Percentiles rank a stretch among this genome's conserved stretches.
Conservation (phyloP, 1,140 invertebrate genomes). For the Trichonephila clavata region DNA sequence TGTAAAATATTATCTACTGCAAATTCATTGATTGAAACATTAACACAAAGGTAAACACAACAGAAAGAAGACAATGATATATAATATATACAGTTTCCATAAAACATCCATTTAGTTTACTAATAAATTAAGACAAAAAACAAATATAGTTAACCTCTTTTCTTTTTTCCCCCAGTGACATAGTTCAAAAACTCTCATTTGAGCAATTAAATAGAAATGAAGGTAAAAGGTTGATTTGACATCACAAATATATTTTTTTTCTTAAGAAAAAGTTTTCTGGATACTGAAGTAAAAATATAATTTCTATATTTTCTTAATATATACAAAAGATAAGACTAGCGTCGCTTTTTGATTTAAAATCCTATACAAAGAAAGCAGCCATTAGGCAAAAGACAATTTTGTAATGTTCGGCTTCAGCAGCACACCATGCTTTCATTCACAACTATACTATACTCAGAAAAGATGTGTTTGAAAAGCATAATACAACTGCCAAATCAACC, state of each 20-base stretch:
- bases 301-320: slow-evolving; percentile 51
- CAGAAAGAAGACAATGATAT: neutral
- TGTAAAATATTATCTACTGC: slow-evolving; percentile 26
- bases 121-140: slow-evolving; percentile 58
- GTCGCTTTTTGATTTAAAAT: slow-evolving; percentile 53
- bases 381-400: neutral
- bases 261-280: neutral
- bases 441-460: neutral
- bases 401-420: neutral
- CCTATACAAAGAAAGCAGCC: neutral
- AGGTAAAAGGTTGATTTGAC: slow-evolving; percentile 59
- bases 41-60: neutral
- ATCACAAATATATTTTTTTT: slow-evolving; percentile 55
- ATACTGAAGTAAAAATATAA: slow-evolving; percentile 49
- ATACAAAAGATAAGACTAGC: slow-evolving; percentile 42
- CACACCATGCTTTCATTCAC: neutral
- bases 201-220: slow-evolving; percentile 41
- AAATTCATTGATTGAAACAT: neutral
- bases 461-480: neutral
- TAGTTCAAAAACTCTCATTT: slow-evolving; percentile 37
- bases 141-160: slow-evolving; percentile 48
- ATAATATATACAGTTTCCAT: neutral
- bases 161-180: slow-evolving; percentile 11
- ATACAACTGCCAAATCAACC: slow-evolving; percentile 59
- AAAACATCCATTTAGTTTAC: slow-evolving; percentile 19